phyloP scores from a whole-genome alignment of 2,888 invertebrate species.

The Drosophila acutilabella region DNA sequence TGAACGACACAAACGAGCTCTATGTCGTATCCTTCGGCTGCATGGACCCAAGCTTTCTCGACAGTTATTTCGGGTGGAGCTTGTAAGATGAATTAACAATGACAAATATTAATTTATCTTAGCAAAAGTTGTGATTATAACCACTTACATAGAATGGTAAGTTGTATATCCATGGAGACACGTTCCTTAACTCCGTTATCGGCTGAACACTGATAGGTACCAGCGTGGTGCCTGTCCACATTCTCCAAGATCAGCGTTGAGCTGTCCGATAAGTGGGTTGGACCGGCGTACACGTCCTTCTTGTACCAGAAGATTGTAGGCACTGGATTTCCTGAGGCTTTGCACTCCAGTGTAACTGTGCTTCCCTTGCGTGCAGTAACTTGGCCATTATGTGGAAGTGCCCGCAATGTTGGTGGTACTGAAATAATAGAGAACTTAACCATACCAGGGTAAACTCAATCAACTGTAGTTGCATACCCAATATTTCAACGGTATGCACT shows the following conservation, averaged over 20 bases:
- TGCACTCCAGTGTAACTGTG: constrained; percentile 89
- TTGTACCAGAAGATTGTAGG: constrained; percentile 90
- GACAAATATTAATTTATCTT: neutral
- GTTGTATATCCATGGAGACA: constrained; percentile 86
- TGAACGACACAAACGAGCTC: constrained; percentile 88
- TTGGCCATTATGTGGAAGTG: constrained; percentile 88
- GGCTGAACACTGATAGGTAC: constrained; percentile 86
- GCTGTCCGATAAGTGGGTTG: constrained; percentile 85
- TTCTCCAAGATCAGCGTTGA: constrained; percentile 86
- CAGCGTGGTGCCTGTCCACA: constrained; percentile 86
- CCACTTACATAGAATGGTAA: constrained; percentile 86
- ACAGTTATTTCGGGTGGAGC: constrained; percentile 89
- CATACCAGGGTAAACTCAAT: neutral
- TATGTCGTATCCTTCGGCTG: constrained; percentile 88
- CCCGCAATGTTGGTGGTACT: constrained; percentile 89
- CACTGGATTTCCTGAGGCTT: constrained; percentile 90
- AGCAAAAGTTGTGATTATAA: too few species aligned
- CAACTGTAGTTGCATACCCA: constrained; percentile 79
- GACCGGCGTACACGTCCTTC: constrained; percentile 85
- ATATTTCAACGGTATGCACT: constrained; percentile 90
- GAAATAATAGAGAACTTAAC: constrained; percentile 1
- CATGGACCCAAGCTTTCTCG: constrained; percentile 88
- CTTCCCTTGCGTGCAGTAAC: constrained; percentile 90
- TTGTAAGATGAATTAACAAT: constrained; percentile 67
- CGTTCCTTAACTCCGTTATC: constrained; percentile 86